Conservation (phyloP, 2,113 vertebrate genomes). For the Saccopteryx leptura region DNA sequence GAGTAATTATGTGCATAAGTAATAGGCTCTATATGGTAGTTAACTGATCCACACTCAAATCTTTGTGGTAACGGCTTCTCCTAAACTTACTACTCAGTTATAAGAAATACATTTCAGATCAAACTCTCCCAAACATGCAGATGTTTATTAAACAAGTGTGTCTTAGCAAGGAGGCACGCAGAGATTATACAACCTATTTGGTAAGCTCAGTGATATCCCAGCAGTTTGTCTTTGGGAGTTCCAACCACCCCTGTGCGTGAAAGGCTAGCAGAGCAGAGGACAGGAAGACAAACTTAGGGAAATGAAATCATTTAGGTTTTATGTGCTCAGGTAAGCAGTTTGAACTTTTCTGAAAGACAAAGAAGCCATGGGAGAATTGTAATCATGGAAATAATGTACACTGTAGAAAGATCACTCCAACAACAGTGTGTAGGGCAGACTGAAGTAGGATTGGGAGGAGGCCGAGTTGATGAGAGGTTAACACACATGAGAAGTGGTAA, state of each 20-base stretch:
- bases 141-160: neutral
- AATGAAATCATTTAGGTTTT: neutral
- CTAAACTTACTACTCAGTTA: neutral
- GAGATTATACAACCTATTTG: neutral
- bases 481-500: neutral
- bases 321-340: neutral
- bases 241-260: neutral
- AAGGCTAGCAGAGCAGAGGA: neutral
- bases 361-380: neutral
- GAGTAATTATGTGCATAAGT: neutral
- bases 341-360: slow-evolving; percentile 3
- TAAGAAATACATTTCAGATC: neutral
- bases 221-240: neutral
- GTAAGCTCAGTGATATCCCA: neutral
- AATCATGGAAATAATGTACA: neutral
- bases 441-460: neutral
- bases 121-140: neutral
- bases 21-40: neutral
- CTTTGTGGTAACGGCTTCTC: neutral
- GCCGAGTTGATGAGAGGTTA: neutral
- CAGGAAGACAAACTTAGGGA: neutral
- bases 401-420: neutral
- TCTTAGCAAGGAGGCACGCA: neutral
- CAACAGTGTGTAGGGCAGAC: neutral
- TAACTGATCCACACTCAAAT: neutral